Evolutionary conservation across 2,113 vertebrate species (phyloP), one percentile per base, ranked within the genome.

Genomic region (Camarhynchus parvulus): DNA sequence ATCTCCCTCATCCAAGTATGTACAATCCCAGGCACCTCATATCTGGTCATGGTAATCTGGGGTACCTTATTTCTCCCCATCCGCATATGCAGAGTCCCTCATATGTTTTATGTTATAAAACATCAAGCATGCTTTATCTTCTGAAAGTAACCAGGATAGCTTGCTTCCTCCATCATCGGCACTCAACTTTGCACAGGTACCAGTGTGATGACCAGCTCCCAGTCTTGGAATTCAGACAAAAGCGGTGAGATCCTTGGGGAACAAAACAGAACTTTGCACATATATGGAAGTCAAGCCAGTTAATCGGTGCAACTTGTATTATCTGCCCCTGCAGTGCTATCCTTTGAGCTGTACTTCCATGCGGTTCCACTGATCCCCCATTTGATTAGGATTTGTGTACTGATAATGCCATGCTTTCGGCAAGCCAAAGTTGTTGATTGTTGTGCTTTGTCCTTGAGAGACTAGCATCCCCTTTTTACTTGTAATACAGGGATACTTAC

Each of bases 301-400:
- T 83, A 56, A 56, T 22, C 5, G 13, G 15, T 9, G 3, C 31
- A 74, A 19, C 15, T 67, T 91, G 35, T 41, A 31, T 67, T 47
- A 35, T 61, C 17, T 30, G 35, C 4, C 3, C 5, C 24, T 72
- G 37, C 10, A 41, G 52, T 73, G 25, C 30, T 31, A 3, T 70
- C 37, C 18, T 72, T 67, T 58, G 18, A 53, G 10, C 27, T 62
- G 28, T 28, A 33, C 28, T 70, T 37, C 41, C 6, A 2, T 42
- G 37, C 30, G 61, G 30, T 31, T 83, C 61, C 7, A 9, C 8
- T 42, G n/a, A 10, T 78, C 21, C 3, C 20, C 7, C 23, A 14
- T 66, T 46, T 42, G 19, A 10, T 56, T 12, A 47, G n/a, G 0
- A 0, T 0, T 73, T n/a, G 15, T 59, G 22, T 44, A 41, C 21